Evolutionary conservation across 1,140 invertebrate species (phyloP), one percentile per base, ranked within the genome.

Genomic region (Arion vulgaris): DNA sequence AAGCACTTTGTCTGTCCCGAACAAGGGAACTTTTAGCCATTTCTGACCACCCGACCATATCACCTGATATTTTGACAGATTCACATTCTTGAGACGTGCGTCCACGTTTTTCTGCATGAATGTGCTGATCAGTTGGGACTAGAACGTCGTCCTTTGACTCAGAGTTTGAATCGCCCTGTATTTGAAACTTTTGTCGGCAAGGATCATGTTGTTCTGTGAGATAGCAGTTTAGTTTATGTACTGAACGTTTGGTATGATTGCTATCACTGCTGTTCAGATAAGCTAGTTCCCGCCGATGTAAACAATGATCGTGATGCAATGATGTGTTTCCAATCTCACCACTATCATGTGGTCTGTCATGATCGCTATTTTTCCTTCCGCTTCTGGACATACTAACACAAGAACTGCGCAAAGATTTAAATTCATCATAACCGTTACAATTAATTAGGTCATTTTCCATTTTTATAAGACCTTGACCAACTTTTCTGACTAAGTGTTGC

Each of bases 1-100:
- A 80, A 4, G 68, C 68, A 53, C 78, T 51, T 39, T 51, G 26
- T 49, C 68, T 80, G 66, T 80, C 78, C 38, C 78, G 45, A n/a
- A 66, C 28, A 4, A 45, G 23, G 4, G 34, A 0, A 38, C 9
- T n/a, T 38, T 68, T 78, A 36, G 34, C 5, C 17, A 78, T 23
- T 17, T 66, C 38, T 26, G 57, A 1, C 76, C 53, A 66, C 17
- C 45, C 19, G 2, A 75, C 1, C 2, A 5, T 9, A 1, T 75
- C 73, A 19, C 26, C 28, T 34, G 73, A 28, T 32, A 75, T 1
- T 73, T 38, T 34, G 19, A n/a, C 32, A 32, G 73, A 36, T 9
- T 75, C 73, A 0, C 45, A 51, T 11, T 11, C 49, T n/a, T 75
- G 45, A 38, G 23, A 49, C 0, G 45, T 45, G 32, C 0, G 23